Percentiles rank a stretch among this genome's conserved stretches.
Evolutionary conservation across 2,888 invertebrate species (phyloP).

Genomic region (Merodon equestris): DNA sequence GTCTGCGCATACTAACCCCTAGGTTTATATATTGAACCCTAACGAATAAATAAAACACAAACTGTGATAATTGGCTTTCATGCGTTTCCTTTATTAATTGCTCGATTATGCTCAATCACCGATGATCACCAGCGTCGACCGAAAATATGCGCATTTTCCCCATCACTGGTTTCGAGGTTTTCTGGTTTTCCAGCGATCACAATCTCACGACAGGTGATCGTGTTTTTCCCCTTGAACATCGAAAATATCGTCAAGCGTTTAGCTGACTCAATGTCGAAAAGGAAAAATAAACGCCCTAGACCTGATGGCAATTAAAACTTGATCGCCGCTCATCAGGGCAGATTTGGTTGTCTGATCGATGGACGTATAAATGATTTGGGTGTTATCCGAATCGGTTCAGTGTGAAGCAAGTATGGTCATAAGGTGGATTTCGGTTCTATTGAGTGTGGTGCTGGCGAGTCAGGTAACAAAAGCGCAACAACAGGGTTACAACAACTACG

Average conservation of each 20-base stretch:
- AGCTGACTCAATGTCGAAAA: constrained; percentile 40
- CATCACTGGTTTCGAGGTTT: constrained; percentile 41
- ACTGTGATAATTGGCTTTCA: constrained; percentile 22
- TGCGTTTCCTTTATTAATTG: not conserved
- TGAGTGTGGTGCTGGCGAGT: constrained; percentile 11
- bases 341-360: constrained; percentile 18
- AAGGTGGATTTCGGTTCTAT: constrained; percentile 14
- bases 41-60: constrained; percentile 6
- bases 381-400: constrained; percentile 44
- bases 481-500: constrained; percentile 33
- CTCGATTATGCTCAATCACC: no score
- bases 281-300: no score
- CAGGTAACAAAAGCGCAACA: no score
- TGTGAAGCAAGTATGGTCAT: constrained; percentile 46
- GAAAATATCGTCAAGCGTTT: no score
- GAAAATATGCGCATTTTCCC: not conserved
- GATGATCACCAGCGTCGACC: no score
- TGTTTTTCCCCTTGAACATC: constrained; percentile 58
- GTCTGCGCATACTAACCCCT: no score
- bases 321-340: constrained; percentile 45
- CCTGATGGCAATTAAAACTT: constrained; percentile 35
- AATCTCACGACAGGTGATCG: constrained; percentile 25
- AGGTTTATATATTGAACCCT: no score
- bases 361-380: constrained; percentile 57
- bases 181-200: constrained; percentile 21